These are phyloP conservation scores for Cossypha polioptera DNA, from an alignment of 2,797 vertebrate species.

Conservation along the genomic window DNA sequence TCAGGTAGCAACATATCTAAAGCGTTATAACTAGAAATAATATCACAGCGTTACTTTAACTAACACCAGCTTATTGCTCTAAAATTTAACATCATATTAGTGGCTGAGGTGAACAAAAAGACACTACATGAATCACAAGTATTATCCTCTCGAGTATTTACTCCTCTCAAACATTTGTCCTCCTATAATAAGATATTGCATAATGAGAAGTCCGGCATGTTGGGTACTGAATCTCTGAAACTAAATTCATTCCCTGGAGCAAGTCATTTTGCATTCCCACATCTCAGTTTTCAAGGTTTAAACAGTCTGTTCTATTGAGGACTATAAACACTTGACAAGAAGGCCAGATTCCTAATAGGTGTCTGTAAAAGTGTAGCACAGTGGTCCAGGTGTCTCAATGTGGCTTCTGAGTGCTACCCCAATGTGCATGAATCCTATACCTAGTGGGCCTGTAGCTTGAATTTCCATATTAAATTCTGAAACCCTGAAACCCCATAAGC, in stretches of 20 bases:
- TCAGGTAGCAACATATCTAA: background rate
- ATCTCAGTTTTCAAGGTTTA: background rate
- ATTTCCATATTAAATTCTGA: background rate
- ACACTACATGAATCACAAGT: background rate
- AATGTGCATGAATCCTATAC: background rate
- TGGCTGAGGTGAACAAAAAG: background rate
- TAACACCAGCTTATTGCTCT: background rate
- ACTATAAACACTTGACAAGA: background rate
- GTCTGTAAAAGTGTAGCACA: background rate
- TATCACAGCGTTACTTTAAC: background rate
- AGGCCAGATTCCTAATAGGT: background rate
- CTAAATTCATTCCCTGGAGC: background rate
- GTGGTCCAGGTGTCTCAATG: background rate
- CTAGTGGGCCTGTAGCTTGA: background rate
- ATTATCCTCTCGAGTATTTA: background rate
- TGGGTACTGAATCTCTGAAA: background rate
- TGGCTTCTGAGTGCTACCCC: background rate
- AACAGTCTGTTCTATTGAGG: background rate
- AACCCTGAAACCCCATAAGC: background rate
- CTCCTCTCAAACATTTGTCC: background rate
- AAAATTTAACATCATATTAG: background rate
- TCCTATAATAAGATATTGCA: background rate
- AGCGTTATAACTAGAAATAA: background rate
- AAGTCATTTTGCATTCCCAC: background rate
- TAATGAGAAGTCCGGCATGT: background rate